Evolutionary conservation across 37 sponge, comb jelly and placozoan species (phyloP).

Genomic region (Halichondria panicea): DNA sequence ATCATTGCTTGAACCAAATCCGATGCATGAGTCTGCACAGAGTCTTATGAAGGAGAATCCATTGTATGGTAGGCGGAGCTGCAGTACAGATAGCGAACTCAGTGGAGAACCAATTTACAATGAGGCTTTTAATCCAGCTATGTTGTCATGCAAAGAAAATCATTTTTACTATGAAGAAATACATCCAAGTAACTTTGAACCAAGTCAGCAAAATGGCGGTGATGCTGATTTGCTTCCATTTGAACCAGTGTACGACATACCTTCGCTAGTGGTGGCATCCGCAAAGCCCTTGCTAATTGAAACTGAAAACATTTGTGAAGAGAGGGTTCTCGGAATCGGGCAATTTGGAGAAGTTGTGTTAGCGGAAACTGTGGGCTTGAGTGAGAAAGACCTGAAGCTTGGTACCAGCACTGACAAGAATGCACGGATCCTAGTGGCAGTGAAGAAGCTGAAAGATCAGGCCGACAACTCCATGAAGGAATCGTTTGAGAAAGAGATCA

Average conservation of each 20-base stretch:
- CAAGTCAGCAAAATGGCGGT: not conserved
- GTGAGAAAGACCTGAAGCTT: constrained; percentile 43
- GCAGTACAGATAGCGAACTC: not conserved
- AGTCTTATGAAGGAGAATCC: too few species aligned
- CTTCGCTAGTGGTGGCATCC: not conserved
- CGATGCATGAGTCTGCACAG: too few species aligned
- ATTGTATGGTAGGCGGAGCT: too few species aligned
- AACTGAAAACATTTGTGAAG: constrained; percentile 12
- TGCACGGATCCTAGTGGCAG: constrained; percentile 37
- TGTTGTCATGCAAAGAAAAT: constrained; percentile 14
- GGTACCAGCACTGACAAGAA: constrained; percentile 28
- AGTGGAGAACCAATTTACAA: constrained; percentile 52
- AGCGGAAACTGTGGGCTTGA: constrained; percentile 48
- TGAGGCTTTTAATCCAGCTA: constrained; percentile 29
- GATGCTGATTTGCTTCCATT: not conserved
- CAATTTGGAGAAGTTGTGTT: constrained; percentile 66
- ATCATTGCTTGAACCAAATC: too few species aligned
- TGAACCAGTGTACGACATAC: not conserved
- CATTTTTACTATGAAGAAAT: too few species aligned
- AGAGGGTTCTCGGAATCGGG: constrained; percentile 34
- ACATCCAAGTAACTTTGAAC: too few species aligned
- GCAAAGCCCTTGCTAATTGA: not conserved
- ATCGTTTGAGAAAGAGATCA: constrained; percentile 73
- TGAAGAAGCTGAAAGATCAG: constrained; percentile 63
- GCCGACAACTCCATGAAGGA: constrained; percentile 29